These are phyloP conservation scores for Paramormyrops hopkinsi DNA, from an alignment of 2,797 vertebrate species.

Conservation along the genomic window DNA sequence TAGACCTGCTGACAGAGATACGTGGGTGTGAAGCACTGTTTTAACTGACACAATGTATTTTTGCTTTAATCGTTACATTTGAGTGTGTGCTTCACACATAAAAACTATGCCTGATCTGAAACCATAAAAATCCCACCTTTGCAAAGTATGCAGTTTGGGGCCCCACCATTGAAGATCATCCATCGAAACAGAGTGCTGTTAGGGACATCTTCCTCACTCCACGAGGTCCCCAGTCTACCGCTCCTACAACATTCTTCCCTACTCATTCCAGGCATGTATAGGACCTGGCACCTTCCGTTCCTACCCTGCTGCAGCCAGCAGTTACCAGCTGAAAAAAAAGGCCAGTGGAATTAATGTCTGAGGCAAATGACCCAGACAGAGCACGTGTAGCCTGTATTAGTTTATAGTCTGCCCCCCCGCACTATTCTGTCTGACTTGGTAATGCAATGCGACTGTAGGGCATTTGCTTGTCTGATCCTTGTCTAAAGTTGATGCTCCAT, in stretches of 20 bases:
- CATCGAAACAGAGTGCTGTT: conserved; percentile 79
- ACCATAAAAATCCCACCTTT: conserved; percentile 61
- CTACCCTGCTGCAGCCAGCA: conserved; percentile 84
- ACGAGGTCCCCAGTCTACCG: conserved; percentile 72
- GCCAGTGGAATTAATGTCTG: conserved; percentile 54
- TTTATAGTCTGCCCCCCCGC: conserved; percentile 58
- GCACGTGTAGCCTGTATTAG: conserved; percentile 60
- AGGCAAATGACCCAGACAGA: conserved; percentile 62
- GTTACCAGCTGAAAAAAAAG: conserved; percentile 69
- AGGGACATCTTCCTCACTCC: conserved; percentile 79
- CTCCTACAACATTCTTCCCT: conserved; percentile 78
- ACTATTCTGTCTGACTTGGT: conserved; percentile 55
- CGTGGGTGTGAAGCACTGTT: not conserved
- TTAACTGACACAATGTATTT: not conserved
- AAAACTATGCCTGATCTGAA: not conserved
- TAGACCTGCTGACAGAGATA: not conserved
- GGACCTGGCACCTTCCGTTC: conserved; percentile 78
- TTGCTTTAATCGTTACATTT: not conserved
- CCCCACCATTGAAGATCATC: conserved; percentile 82
- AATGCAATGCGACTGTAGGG: conserved; percentile 51
- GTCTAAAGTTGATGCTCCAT: not conserved
- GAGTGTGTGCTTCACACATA: not conserved
- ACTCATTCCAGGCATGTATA: conserved; percentile 73
- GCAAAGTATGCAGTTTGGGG: conserved; percentile 78
- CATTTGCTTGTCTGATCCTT: conserved; percentile 15